phyloP scores from a whole-genome alignment of 2,113 vertebrate species.

The Odontophorus gujanensis region DNA sequence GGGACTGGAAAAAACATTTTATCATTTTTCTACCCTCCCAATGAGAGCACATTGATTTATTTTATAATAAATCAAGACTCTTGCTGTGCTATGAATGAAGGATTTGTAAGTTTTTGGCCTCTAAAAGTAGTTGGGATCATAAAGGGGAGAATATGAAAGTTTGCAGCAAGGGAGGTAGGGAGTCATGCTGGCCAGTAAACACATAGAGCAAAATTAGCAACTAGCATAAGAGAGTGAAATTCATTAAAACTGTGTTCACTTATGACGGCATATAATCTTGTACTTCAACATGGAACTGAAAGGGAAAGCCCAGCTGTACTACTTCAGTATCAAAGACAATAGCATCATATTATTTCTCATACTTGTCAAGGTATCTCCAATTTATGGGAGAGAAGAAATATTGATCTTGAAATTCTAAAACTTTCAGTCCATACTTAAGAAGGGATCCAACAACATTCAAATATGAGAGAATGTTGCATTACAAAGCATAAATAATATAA shows the following conservation, averaged over 20 bases:
- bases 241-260: background rate
- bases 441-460: background rate
- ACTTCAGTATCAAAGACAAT: background rate
- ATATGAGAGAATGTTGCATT: background rate
- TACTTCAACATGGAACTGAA: background rate
- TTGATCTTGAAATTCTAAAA: background rate
- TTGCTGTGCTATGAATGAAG: constrained; percentile 48
- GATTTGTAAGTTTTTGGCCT: constrained; percentile 59
- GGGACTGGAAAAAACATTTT: constrained; percentile 43
- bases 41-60: constrained; percentile 59
- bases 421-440: background rate
- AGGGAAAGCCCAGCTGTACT: background rate
- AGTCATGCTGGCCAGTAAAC: constrained; percentile 33
- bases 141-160: constrained; percentile 36
- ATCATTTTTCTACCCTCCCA: constrained; percentile 20
- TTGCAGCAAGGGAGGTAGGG: constrained; percentile 16
- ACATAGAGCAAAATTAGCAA: background rate
- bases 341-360: background rate
- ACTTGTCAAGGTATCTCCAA: background rate
- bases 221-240: background rate
- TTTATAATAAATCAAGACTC: constrained; percentile 58
- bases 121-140: background rate
- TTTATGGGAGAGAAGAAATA: background rate
- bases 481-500: background rate
- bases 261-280: background rate